Evolutionary conservation across 2,797 vertebrate species (phyloP).

Genomic region (Manis crassicaudata): DNA sequence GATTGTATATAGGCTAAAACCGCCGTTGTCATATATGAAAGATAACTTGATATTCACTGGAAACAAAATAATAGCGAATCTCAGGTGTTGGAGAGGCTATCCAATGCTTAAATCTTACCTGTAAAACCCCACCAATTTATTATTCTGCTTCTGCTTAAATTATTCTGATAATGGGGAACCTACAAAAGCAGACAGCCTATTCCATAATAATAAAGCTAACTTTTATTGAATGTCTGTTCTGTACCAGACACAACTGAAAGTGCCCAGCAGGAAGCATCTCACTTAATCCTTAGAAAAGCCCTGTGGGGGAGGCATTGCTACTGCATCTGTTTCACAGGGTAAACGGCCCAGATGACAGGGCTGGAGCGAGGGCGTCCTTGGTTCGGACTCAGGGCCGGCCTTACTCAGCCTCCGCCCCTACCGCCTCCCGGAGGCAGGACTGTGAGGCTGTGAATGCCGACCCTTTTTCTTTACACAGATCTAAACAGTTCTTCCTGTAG

Average conservation of each 20-base stretch:
- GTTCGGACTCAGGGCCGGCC: background rate
- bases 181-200: background rate
- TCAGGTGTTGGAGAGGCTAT: background rate
- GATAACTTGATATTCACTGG: background rate
- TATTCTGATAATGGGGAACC: background rate
- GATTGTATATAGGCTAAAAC: background rate
- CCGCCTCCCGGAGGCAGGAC: conserved; percentile 74
- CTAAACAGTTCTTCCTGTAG: background rate
- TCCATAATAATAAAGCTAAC: background rate
- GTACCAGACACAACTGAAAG: background rate
- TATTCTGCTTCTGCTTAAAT: background rate
- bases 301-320: background rate
- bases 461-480: background rate
- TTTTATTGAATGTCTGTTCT: background rate
- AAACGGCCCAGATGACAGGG: background rate
- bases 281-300: conserved; percentile 58
- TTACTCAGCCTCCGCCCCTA: conserved; percentile 50
- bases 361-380: background rate
- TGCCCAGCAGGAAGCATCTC: conserved; percentile 60
- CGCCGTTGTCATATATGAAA: conserved; percentile 16
- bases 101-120: background rate
- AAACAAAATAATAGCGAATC: conserved; percentile 51
- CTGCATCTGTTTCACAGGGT: conserved; percentile 49
- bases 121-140: conserved; percentile 13
- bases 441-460: background rate